Conservation (phyloP, 2,113 vertebrate species). For the Oryzias celebensis region DNA sequence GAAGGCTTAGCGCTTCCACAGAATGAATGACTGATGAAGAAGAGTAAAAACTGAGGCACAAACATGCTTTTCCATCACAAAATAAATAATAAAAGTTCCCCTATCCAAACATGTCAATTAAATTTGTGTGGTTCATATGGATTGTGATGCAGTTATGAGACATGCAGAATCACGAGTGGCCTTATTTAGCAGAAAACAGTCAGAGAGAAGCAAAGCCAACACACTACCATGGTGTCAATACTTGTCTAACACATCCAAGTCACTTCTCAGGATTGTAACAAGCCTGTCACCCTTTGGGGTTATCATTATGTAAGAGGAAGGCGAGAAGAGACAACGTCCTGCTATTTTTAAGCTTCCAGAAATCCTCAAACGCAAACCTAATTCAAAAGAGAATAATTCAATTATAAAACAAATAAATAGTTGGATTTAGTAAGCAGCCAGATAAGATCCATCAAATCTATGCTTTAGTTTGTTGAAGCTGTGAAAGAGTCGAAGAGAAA, state of each 20-base stretch:
- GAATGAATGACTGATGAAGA: constrained; percentile 13
- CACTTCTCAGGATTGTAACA: constrained; percentile 22
- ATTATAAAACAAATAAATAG: constrained; percentile 5
- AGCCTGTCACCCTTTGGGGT: constrained; percentile 34
- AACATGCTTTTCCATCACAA: neutral
- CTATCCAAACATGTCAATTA: neutral
- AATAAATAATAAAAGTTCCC: neutral
- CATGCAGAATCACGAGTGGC: too few relatives aligned
- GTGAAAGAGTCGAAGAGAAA: constrained; percentile 9
- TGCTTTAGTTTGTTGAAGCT: constrained; percentile 14
- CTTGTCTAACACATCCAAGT: constrained; percentile 11
- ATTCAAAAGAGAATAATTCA: constrained; percentile 3
- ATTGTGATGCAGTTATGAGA: too few relatives aligned
- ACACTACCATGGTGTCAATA: neutral
- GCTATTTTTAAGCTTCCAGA: constrained; percentile 54
- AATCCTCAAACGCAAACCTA: constrained; percentile 21
- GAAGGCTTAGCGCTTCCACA: constrained; percentile 53
- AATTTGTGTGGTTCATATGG: too few relatives aligned
- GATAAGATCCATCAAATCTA: constrained; percentile 18
- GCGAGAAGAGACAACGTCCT: neutral
- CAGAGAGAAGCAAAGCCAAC: neutral
- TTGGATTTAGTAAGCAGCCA: constrained; percentile 3
- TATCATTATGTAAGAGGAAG: constrained; percentile 47
- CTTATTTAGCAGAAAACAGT: too few relatives aligned
- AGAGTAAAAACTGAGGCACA: constrained; percentile 7